Evolutionary conservation across 2,113 vertebrate species (phyloP).

Genomic region (Rhadina sibilatrix): DNA sequence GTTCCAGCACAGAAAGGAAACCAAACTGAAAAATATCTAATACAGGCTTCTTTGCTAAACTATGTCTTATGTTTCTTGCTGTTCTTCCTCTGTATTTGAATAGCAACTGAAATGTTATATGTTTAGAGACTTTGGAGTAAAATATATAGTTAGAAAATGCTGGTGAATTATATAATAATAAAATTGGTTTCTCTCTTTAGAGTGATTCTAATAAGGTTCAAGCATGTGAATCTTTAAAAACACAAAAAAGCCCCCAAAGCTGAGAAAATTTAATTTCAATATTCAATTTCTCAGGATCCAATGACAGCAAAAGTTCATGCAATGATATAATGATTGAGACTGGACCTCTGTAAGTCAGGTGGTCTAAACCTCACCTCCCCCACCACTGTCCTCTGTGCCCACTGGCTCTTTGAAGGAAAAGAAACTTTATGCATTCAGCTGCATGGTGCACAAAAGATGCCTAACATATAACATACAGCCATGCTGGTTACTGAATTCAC

Average conservation of each 20-base stretch:
- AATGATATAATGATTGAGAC: neutral
- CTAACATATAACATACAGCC: neutral
- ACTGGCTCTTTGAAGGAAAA: neutral
- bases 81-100: neutral
- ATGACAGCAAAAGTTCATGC: neutral
- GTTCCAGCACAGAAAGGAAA: neutral
- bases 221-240: neutral
- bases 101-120: neutral
- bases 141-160: neutral
- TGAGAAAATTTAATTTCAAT: neutral
- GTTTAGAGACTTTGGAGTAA: neutral
- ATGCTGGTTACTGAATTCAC: neutral
- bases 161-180: neutral
- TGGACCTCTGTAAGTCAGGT: accelerated
- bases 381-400: neutral
- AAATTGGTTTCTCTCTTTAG: neutral
- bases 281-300: neutral
- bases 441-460: neutral
- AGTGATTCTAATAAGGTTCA: neutral
- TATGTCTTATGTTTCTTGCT: neutral
- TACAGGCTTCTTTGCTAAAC: neutral
- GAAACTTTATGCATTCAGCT: neutral
- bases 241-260: neutral
- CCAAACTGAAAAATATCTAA: neutral
- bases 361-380: neutral